Percentiles rank a stretch among this genome's conserved stretches.
Conservation (phyloP, 2,797 vertebrate species). For the Echiichthys vipera region DNA sequence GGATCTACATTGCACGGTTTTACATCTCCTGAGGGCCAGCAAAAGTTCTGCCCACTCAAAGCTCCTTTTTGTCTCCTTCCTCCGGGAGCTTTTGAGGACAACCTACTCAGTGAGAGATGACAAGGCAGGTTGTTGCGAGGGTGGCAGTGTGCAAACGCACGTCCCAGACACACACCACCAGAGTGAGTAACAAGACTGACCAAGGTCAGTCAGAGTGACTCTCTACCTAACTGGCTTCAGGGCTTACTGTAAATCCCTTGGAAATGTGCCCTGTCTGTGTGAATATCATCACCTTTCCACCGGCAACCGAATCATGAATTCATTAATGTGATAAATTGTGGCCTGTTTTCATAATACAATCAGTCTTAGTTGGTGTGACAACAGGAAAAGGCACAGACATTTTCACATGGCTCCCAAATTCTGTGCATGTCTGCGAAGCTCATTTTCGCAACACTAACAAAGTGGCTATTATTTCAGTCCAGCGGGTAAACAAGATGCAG, state of each 20-base stretch:
- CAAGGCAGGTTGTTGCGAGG: conserved; percentile 40
- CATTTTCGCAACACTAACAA: conserved; percentile 53
- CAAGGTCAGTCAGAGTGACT: conserved; percentile 37
- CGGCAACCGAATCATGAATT: conserved; percentile 37
- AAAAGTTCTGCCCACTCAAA: conserved; percentile 44
- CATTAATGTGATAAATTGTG: conserved; percentile 52
- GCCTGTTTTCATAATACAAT: conserved; percentile 45
- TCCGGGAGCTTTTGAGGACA: conserved; percentile 35
- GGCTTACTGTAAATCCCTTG: conserved; percentile 48
- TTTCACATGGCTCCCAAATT: conserved; percentile 65
- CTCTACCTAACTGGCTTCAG: conserved; percentile 8
- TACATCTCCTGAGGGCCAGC: conserved; percentile 18
- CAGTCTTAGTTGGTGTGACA: conserved; percentile 46
- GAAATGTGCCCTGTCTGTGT: conserved; percentile 68
- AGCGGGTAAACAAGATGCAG: conserved; percentile 66
- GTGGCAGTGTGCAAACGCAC: conserved; percentile 31
- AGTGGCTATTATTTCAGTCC: conserved; percentile 54
- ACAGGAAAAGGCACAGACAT: conserved; percentile 63
- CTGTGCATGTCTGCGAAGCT: conserved; percentile 60
- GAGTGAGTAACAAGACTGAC: conserved; percentile 57
- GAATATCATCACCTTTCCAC: conserved; percentile 61
- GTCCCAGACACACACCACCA: conserved; percentile 58
- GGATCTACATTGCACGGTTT: conserved; percentile 2
- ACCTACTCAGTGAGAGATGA: conserved; percentile 43
- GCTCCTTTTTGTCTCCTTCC: conserved; percentile 50